Evolutionary conservation across 2,797 vertebrate species (phyloP), one percentile per base, ranked within the genome.

Genomic region (Acestrorhynchus altus): DNA sequence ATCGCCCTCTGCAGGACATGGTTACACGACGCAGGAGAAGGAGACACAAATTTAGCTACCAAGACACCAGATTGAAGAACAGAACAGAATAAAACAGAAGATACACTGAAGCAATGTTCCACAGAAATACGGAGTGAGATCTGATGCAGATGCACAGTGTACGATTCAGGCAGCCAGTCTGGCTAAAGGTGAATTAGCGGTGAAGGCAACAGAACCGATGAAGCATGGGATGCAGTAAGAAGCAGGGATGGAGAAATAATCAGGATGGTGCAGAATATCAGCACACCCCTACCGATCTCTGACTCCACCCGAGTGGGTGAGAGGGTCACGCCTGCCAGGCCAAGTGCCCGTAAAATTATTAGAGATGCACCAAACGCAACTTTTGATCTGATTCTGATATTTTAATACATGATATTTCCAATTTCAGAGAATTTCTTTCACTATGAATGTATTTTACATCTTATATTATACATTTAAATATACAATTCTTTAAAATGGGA

Each of bases 61-160:
- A 63, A 44, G 56, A 39, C 24, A 64, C 2, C 12, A 70, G 63
- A 68, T 35, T 72, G 70, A 73, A 54, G 8, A 80, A 61, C 20
- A 56, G 18, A 20, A 52, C 13, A 42, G 46, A 49, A 76, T 39
- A 71, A 31, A 22, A 28, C 22, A 31, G 0, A 49, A 46, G 22
- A 46, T 24, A 10, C 16, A 40, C 31, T 57, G 31, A 24, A 60
- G 52, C 18, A 42, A 57, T 52, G 26, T 20, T 51, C 0, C 18
- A 16, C 35, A 52, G 47, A 66, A 66, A 28, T 22, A 26, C 7
- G 47, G 20, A 66, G 44, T 16, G 24, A 22, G 10, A 0, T 10
- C 4, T 42, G 22, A 10, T 18, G n/a, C n/a, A 0, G 4, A 16
- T 42, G 35, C 35, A 64, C 35, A 64, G 39, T 4, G 39, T 20